Percentiles rank a stretch among this genome's conserved stretches.
Evolutionary conservation across 2,113 vertebrate species (phyloP).

Genomic region (Hymenochirus boettgeri): DNA sequence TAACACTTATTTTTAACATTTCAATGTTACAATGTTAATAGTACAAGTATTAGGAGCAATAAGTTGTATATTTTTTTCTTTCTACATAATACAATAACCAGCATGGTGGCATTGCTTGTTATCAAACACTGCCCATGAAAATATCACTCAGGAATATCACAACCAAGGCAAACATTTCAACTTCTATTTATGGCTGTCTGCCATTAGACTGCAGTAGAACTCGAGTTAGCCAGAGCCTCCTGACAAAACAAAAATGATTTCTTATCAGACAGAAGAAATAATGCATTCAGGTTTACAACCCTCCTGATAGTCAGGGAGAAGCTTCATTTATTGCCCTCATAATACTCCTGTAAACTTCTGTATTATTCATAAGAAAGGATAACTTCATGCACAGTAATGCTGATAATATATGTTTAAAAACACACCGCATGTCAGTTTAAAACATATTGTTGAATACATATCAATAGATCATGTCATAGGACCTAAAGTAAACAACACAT

Average conservation of each 20-base stretch:
- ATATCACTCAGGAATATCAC: constrained; percentile 57
- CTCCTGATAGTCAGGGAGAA: constrained; percentile 74
- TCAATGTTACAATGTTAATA: no score
- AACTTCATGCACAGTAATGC: constrained; percentile 66
- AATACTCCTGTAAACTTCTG: constrained; percentile 72
- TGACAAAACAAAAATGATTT: constrained; percentile 80
- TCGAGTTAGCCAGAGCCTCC: constrained; percentile 65
- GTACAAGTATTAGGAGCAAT: no score
- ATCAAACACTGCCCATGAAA: no score
- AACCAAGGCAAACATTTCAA: constrained; percentile 66
- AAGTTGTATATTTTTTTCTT: no score
- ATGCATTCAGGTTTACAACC: constrained; percentile 79
- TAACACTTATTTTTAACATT: no score
- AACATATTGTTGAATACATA: constrained; percentile 72
- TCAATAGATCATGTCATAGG: constrained; percentile 61
- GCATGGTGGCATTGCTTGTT: no score
- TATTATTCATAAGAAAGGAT: constrained; percentile 92
- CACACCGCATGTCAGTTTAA: constrained; percentile 82
- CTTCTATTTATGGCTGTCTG: constrained; percentile 65
- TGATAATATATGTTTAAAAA: constrained; percentile 82
- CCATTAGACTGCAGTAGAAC: constrained; percentile 60
- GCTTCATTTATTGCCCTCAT: constrained; percentile 80
- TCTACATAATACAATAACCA: no score
- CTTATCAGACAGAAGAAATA: constrained; percentile 79
- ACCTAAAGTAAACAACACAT: constrained; percentile 53